A percentile compares a stretch with the other conserved stretches of the same genome.
Evolutionary conservation across 1,140 invertebrate species (phyloP).

Genomic region (Aphelinus atriplicis): DNA sequence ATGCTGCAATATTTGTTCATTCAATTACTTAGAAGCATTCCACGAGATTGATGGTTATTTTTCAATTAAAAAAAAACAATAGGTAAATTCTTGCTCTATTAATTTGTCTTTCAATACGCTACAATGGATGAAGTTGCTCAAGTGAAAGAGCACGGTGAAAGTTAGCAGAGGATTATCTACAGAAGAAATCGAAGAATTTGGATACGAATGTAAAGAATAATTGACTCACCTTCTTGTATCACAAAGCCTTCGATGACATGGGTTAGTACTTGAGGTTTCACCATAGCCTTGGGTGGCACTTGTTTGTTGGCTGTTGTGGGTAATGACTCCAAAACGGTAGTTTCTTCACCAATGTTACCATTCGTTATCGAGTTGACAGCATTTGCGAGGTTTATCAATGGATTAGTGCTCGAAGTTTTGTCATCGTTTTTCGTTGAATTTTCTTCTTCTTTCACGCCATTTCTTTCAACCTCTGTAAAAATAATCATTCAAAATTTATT

Average conservation of each 20-base stretch:
- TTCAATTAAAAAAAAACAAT: no score
- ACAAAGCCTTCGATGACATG: conserved; percentile 98
- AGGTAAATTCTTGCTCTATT: no score
- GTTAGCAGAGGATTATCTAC: no score
- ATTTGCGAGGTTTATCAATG: conserved; percentile 59
- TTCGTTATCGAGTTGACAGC: conserved; percentile 64
- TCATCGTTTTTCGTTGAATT: conserved; percentile 50
- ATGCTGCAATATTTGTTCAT: conserved; percentile 62
- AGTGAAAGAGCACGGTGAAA: no score
- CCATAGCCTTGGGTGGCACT: conserved; percentile 88
- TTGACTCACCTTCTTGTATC: conserved; percentile 83
- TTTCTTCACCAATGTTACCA: conserved; percentile 54
- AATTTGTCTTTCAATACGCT: no score
- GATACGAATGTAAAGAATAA: no score
- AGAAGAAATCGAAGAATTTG: background rate
- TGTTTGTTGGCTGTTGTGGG: conserved; percentile 68
- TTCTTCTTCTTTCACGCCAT: conserved; percentile 48
- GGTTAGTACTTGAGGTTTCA: conserved; percentile 94
- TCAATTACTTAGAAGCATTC: background rate
- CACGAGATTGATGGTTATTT: background rate
- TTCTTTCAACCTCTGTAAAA: conserved; percentile 50
- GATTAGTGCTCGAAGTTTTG: conserved; percentile 56
- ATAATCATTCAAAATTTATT: background rate
- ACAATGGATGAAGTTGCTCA: no score
- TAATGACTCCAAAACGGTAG: conserved; percentile 44